A percentile compares a stretch with the other conserved stretches of the same genome.
These are phyloP conservation scores for Urocynchramus pylzowi DNA, from an alignment of 2,113 vertebrate genomes.

Conservation along the genomic window DNA sequence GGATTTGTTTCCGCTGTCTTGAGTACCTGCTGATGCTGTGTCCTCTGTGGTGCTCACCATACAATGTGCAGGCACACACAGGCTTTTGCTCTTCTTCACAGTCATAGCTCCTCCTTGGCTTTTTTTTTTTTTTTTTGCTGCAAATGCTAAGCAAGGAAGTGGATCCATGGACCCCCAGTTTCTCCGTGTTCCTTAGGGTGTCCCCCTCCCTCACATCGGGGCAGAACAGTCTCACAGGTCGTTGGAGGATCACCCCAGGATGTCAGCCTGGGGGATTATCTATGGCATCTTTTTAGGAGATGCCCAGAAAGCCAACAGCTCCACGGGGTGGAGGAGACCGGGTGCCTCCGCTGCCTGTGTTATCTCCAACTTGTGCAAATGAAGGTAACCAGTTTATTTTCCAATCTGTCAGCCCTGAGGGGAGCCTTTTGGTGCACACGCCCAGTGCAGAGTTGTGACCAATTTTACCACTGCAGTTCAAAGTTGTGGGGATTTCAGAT, in stretches of 20 bases:
- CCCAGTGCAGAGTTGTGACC: neutral
- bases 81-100: neutral
- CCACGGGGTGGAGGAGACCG: neutral
- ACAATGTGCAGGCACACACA: rapidly evolving
- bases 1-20: neutral
- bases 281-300: neutral
- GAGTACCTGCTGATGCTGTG: too few relatives aligned
- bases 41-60: rapidly evolving
- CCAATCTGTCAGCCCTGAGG: neutral
- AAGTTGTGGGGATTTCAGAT: neutral
- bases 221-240: neutral
- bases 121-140: neutral
- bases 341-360: rapidly evolving
- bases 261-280: neutral
- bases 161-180: neutral
- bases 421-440: neutral
- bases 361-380: neutral
- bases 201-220: rapidly evolving
- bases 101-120: neutral
- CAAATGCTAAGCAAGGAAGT: neutral
- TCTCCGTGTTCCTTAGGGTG: neutral
- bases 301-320: neutral
- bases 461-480: neutral
- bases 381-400: neutral
- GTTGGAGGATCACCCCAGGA: neutral